These are phyloP conservation scores for Anguilla japonica DNA, from an alignment of 2,113 vertebrate genomes.

Conservation along the genomic window DNA sequence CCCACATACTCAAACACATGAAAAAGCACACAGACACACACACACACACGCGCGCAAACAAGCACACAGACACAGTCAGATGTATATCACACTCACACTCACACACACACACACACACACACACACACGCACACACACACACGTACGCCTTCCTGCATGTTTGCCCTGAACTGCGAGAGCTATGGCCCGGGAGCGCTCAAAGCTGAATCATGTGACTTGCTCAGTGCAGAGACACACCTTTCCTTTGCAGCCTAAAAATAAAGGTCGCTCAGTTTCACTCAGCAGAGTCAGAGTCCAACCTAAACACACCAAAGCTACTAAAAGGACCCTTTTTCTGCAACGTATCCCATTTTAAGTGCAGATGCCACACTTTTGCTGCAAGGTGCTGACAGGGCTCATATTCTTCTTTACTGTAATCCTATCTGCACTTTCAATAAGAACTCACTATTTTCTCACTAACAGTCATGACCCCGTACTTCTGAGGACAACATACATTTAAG, in stretches of 20 bases:
- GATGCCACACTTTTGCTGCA: slow-evolving; percentile 21
- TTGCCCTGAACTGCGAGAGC: slow-evolving; percentile 23
- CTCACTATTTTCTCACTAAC: not conserved
- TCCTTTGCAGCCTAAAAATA: slow-evolving; percentile 54
- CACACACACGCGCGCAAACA: too few species aligned
- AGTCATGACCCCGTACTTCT: not conserved
- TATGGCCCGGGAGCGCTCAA: slow-evolving; percentile 5
- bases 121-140: not conserved
- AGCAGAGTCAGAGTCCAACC: slow-evolving; percentile 31
- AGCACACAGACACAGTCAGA: not conserved
- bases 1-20: too few species aligned
- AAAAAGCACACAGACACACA: too few species aligned
- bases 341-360: slow-evolving; percentile 27
- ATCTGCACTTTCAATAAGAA: not conserved
- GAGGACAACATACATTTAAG: not conserved
- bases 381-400: slow-evolving; percentile 19
- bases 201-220: slow-evolving; percentile 38
- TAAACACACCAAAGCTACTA: slow-evolving; percentile 41
- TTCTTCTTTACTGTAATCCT: not conserved
- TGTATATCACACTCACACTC: not conserved
- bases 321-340: slow-evolving; percentile 33
- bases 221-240: slow-evolving; percentile 58
- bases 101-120: not conserved
- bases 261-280: slow-evolving; percentile 39
- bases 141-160: not conserved